phyloP scores from a whole-genome alignment of 2,113 vertebrate species.

The Archocentrus centrarchus region DNA sequence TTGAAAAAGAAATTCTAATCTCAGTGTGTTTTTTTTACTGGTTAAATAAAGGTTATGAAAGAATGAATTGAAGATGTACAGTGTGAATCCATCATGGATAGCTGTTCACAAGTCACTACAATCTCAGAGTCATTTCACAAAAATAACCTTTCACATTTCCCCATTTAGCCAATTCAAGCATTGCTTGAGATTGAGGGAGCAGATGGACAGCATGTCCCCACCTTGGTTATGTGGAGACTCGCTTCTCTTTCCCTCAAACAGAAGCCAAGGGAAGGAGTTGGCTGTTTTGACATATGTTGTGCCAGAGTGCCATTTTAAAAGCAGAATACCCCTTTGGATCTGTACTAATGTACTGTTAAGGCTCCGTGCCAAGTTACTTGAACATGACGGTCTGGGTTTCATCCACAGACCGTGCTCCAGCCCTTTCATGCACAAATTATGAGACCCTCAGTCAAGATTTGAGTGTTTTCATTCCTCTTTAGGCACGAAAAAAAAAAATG shows the following conservation, averaged over 20 bases:
- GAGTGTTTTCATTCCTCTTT: too few relatives aligned
- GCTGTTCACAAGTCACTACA: not conserved
- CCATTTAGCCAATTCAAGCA: not conserved
- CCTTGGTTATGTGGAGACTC: constrained; percentile 16
- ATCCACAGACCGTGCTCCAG: not conserved
- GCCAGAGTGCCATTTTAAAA: not conserved
- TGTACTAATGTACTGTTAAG: not conserved
- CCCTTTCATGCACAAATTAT: not conserved
- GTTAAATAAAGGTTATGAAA: too few relatives aligned
- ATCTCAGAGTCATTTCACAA: not conserved
- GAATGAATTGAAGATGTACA: not conserved
- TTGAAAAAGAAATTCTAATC: too few relatives aligned
- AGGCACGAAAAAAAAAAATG: too few relatives aligned
- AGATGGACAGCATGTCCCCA: not conserved
- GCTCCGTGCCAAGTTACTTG: not conserved
- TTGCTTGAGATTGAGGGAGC: not conserved
- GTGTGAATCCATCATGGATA: not conserved
- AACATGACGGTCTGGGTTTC: not conserved
- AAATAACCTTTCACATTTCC: not conserved
- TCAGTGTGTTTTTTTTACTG: too few relatives aligned
- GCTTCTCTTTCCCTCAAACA: not conserved
- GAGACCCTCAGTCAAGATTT: too few relatives aligned
- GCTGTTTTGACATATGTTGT: not conserved
- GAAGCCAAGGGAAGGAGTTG: not conserved
- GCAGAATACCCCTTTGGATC: not conserved